Percentiles rank a stretch among this genome's conserved stretches.
Conservation (phyloP, 2,113 vertebrate genomes). For the Anseranas semipalmata region DNA sequence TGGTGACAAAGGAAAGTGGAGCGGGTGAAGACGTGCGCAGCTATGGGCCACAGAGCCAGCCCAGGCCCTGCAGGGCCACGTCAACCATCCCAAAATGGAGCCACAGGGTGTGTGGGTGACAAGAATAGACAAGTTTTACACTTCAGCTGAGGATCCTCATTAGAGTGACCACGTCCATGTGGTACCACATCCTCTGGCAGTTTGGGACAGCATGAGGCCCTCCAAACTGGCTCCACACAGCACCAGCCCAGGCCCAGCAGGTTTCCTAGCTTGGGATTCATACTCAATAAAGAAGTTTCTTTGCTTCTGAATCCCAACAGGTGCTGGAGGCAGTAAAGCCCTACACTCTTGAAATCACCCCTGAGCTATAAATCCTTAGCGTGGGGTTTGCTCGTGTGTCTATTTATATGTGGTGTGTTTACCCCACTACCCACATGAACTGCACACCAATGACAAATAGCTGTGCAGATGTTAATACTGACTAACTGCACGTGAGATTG, state of each 20-base stretch:
- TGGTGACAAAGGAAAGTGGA: neutral
- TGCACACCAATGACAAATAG: neutral
- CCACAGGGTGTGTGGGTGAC: fast-evolving
- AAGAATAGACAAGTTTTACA: neutral
- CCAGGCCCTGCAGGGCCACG: neutral
- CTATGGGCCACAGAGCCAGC: neutral
- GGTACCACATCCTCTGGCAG: fast-evolving
- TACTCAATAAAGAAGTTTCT: neutral
- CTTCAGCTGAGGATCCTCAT: neutral
- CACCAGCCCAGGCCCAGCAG: neutral
- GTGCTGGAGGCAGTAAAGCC: fast-evolving
- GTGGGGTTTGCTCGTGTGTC: fast-evolving
- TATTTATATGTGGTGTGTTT: neutral
- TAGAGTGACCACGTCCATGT: neutral
- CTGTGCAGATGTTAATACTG: neutral
- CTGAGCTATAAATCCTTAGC: neutral
- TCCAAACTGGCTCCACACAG: neutral
- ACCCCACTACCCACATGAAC: neutral
- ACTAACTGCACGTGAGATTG: neutral
- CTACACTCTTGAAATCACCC: neutral
- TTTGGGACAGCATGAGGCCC: neutral
- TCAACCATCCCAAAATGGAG: neutral
- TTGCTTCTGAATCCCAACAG: neutral
- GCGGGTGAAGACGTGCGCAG: fast-evolving
- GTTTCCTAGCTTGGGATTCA: neutral